Percentiles rank a stretch among this genome's conserved stretches.
Evolutionary conservation across 2,888 invertebrate genomes (phyloP).

Genomic region (Lithophane socia): DNA sequence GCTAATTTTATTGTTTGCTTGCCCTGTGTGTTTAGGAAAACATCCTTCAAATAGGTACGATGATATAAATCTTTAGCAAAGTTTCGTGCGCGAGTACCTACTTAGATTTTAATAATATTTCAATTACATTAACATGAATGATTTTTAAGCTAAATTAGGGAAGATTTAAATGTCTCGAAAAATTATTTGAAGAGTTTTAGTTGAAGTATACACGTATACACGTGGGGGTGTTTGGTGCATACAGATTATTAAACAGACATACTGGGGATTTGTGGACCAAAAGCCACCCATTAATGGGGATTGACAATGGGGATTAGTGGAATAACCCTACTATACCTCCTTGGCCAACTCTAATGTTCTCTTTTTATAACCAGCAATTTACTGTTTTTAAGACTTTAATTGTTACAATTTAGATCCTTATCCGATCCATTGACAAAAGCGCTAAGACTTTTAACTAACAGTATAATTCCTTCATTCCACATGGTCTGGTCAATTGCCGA

Average conservation of each 20-base stretch:
- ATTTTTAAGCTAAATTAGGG: constrained; percentile 12
- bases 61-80: constrained; percentile 26
- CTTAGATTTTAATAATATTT: constrained; percentile 42
- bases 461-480: background rate
- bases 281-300: too few relatives aligned
- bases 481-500: constrained; percentile 9
- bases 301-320: too few relatives aligned
- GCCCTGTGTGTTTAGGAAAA: constrained; percentile 47
- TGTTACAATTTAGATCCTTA: background rate
- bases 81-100: background rate
- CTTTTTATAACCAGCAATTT: background rate
- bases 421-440: background rate
- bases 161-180: background rate
- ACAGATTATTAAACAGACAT: background rate
- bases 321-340: background rate
- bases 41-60: constrained; percentile 36
- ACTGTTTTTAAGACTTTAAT: background rate
- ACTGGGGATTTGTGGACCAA: too few relatives aligned
- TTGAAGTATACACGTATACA: too few relatives aligned
- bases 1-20: constrained; percentile 52
- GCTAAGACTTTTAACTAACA: background rate
- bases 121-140: constrained; percentile 44
- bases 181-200: background rate
- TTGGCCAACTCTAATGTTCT: background rate
- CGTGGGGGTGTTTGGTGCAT: background rate